phyloP scores from a whole-genome alignment of 2,113 vertebrate species.

The Mirza zaza region DNA sequence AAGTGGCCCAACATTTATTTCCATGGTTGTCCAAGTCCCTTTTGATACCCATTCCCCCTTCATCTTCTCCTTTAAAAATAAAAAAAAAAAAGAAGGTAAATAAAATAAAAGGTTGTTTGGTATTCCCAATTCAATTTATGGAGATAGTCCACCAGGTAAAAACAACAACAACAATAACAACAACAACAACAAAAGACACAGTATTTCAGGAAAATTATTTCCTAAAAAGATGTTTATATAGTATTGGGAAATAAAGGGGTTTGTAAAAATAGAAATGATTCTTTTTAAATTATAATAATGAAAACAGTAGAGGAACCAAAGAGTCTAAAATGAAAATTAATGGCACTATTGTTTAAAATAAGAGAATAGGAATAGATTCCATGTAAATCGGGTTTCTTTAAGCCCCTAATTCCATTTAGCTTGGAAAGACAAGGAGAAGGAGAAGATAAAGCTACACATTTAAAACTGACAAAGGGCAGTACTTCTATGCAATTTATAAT shows the following conservation, averaged over 20 bases:
- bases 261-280: conserved; percentile 53
- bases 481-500: conserved; percentile 75
- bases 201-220: conserved; percentile 51
- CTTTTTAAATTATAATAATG: conserved; percentile 45
- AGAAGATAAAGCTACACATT: conserved; percentile 71
- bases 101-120: neutral
- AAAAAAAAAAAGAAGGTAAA: neutral
- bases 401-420: conserved; percentile 63
- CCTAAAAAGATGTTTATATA: conserved; percentile 33
- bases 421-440: conserved; percentile 55
- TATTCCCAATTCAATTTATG: neutral
- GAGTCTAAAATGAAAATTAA: conserved; percentile 61
- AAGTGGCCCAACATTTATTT: conserved; percentile 23
- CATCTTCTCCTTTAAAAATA: neutral
- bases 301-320: conserved; percentile 54
- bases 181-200: neutral
- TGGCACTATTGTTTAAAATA: conserved; percentile 61
- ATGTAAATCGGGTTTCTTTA: conserved; percentile 59
- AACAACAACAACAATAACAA: neutral
- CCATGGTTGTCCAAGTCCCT: neutral
- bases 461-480: conserved; percentile 70
- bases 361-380: conserved; percentile 49
- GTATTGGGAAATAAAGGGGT: conserved; percentile 31
- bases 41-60: neutral
- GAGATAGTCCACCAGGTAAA: neutral